Conservation (phyloP, 2,888 invertebrate species). For the Panzeria rudis region DNA sequence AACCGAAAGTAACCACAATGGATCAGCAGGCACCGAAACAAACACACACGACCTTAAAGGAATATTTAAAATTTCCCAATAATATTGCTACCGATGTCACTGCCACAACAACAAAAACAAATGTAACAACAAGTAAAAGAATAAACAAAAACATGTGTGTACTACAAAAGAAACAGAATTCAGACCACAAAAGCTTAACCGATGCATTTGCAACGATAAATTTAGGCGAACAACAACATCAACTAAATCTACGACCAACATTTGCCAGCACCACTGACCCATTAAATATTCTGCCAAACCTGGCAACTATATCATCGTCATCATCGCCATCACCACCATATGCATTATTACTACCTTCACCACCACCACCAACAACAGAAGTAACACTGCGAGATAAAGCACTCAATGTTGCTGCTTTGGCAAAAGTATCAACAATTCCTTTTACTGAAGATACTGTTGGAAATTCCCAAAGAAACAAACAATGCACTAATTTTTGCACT, state of each 20-base stretch:
- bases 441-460: conserved; percentile 49
- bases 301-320: conserved; percentile 37
- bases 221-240: conserved; percentile 32
- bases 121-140: conserved; percentile 33
- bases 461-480: conserved; percentile 50
- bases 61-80: conserved; percentile 47
- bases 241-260: conserved; percentile 43
- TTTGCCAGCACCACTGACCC: conserved; percentile 56
- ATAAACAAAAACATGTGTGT: conserved; percentile 57
- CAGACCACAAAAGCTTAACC: conserved; percentile 30
- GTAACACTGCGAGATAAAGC: conserved; percentile 16
- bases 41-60: conserved; percentile 60
- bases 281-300: conserved; percentile 49
- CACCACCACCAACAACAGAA: conserved; percentile 31
- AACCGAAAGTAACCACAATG: conserved; percentile 51
- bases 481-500: conserved; percentile 70
- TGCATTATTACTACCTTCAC: conserved; percentile 23
- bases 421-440: conserved; percentile 53
- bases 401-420: conserved; percentile 9
- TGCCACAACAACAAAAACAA: conserved; percentile 31
- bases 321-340: conserved; percentile 22
- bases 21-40: conserved; percentile 50
- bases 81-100: conserved; percentile 7
- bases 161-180: conserved; percentile 48
- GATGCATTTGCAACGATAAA: conserved; percentile 41